Conservation (phyloP, 2,888 invertebrate genomes). For the Caenorhabditis sp. region DNA sequence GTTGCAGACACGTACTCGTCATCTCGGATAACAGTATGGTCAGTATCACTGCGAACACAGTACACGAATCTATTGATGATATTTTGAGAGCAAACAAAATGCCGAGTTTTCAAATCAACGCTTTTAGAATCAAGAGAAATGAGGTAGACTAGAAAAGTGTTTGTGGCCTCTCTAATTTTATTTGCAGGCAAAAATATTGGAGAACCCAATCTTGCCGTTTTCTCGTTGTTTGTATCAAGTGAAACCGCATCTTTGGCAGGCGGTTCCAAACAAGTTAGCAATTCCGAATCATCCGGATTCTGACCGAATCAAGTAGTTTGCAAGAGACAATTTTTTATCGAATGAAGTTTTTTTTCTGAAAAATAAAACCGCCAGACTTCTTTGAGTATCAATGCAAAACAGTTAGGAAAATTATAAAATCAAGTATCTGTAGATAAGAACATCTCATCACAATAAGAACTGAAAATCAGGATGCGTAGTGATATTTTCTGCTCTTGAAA, state of each 20-base stretch:
- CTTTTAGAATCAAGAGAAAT: slow-evolving; percentile 10
- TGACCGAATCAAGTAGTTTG: slow-evolving; percentile 1
- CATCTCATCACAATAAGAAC: no score
- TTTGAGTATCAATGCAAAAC: no score
- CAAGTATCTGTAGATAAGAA: no score
- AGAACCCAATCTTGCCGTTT: slow-evolving; percentile 18
- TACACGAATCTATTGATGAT: slow-evolving; percentile 21
- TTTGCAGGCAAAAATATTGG: slow-evolving; percentile 2
- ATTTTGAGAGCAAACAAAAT: slow-evolving; percentile 19
- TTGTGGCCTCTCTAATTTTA: no score
- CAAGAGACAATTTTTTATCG: no score
- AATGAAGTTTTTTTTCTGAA: no score
- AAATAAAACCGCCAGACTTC: no score
- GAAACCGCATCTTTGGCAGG: slow-evolving; percentile 22
- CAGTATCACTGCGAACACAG: slow-evolving; percentile 18
- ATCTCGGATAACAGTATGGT: slow-evolving; percentile 26
- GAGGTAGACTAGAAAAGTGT: slow-evolving; percentile 9
- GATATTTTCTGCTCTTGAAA: no score
- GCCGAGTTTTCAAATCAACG: slow-evolving; percentile 20
- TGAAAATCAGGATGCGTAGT: no score
- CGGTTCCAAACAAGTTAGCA: slow-evolving; percentile 14
- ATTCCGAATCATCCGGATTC: slow-evolving; percentile 32
- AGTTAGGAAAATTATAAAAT: no score
- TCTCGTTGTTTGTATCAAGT: slow-evolving; percentile 18
- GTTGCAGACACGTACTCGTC: slow-evolving; percentile 27